Base-by-base conservation (phyloP, 1,140 invertebrate genomes). In the Pseudomyrmex dendroicus region DNA sequence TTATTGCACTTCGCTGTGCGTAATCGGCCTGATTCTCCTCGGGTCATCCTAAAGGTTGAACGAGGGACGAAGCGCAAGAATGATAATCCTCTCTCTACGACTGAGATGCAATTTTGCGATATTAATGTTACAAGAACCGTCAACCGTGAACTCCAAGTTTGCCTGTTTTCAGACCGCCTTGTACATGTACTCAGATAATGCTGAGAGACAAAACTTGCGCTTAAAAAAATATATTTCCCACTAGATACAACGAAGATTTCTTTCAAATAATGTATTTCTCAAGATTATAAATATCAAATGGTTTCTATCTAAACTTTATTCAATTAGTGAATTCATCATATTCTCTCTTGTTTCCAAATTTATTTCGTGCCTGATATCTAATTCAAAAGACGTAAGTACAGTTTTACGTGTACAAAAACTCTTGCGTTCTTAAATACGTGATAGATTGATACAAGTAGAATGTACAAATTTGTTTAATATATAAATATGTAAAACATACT, bases 51-150 rank as follows among this genome's bases (percentile, higher is more conserved):
- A 20, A 67, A 17, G 9, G 20, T 3, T 77, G 52, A 78, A 7
- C 35, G 13, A 77, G 48, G 9, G 22, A 7, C 10, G 22, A 17
- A 25, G 9, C 20, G 44, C 35, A 78, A 78, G 44, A 57, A 46
- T 46, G 44, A 1, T 0, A 15, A 44, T 15, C 35, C 8, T 0
- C 20, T 52, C 35, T 4, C 10, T 35, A 1, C 12, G 13, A 10
- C 44, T 35, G 7, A 64, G 20, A 78, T 57, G 64, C 76, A 78
- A 78, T 78, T 70, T 70, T 15, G 17, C 10, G 35, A 52, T 44
- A 78, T 78, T 70, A 78, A 78, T 78, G 15, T 70, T 78, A 54
- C 54, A 78, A 13, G n/a, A 68, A 44, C 5, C 35, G 54, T 68
- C 64, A 70, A 78, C 52, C 35, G 20, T 54, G 64, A 54, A 44